A percentile compares a stretch with the other conserved stretches of the same genome.
These are phyloP conservation scores for Chionoecetes opilio DNA, from an alignment of 1,140 invertebrate genomes.

Conservation along the genomic window DNA sequence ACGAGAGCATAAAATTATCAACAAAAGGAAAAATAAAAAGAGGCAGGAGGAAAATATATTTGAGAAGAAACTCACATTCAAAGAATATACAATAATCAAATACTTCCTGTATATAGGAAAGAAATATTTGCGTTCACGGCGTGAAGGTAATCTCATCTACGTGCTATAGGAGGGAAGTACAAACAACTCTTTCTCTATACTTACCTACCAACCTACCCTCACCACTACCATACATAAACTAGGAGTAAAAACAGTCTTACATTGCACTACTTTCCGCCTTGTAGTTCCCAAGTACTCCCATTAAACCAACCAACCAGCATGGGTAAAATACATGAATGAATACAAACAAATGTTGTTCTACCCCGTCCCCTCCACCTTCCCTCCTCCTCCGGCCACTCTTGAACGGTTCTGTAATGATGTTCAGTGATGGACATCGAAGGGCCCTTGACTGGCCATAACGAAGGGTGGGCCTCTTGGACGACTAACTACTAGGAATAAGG, in stretches of 20 bases:
- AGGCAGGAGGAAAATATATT: no score
- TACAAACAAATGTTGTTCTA: not conserved
- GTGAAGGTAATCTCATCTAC: no score
- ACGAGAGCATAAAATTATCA: no score
- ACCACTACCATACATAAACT: not conserved
- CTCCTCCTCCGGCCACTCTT: not conserved
- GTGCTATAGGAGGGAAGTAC: no score
- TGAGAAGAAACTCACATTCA: no score
- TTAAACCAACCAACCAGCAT: not conserved
- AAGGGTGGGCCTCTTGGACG: no score
- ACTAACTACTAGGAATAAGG: no score
- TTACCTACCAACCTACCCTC: not conserved
- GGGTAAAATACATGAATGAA: not conserved
- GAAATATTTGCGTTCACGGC: no score
- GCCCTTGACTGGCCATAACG: not conserved
- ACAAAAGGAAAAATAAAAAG: no score
- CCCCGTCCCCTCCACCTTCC: not conserved
- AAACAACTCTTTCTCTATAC: not conserved
- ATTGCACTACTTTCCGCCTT: not conserved
- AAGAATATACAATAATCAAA: no score
- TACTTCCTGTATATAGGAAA: no score
- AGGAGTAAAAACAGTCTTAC: not conserved
- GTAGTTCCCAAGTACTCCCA: constrained; percentile 16
- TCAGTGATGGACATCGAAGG: not conserved
- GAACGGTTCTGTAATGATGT: not conserved